Evolutionary conservation across 37 sponge, comb jelly and placozoan species (phyloP).

Genomic region (Petrosia ficiformis): DNA sequence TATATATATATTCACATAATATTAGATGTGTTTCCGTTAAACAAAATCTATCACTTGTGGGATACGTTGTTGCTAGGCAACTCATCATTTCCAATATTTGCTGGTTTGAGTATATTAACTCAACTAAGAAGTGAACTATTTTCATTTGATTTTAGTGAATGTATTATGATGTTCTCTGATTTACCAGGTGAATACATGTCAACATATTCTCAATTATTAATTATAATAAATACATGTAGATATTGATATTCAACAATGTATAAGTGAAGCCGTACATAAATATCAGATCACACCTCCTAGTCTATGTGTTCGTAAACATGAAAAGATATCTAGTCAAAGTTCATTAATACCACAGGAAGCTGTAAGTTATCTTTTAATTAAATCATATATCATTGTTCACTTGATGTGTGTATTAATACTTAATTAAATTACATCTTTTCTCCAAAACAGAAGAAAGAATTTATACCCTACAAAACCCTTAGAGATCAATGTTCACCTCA

Average conservation of each 20-base stretch:
- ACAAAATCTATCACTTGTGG: constrained; percentile 95
- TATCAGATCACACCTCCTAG: constrained; percentile 74
- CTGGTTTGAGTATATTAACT: constrained; percentile 88
- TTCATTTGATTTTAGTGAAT: constrained; percentile 92
- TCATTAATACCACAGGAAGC: constrained; percentile 38
- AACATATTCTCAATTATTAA: not conserved
- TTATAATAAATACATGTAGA: constrained; percentile 38
- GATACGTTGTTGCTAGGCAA: constrained; percentile 90
- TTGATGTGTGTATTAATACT: no score
- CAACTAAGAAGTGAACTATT: constrained; percentile 81
- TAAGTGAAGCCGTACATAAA: constrained; percentile 51
- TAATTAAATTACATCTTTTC: no score
- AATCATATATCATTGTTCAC: no score
- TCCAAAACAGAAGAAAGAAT: constrained; percentile 35
- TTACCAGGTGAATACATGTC: constrained; percentile 79
- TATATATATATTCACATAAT: not conserved
- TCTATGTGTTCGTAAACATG: constrained; percentile 49
- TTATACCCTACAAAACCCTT: constrained; percentile 38
- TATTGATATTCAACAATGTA: constrained; percentile 79
- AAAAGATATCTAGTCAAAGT: constrained; percentile 18
- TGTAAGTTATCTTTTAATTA: constrained; percentile 42
- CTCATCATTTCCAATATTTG: constrained; percentile 85
- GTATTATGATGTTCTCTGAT: constrained; percentile 98
- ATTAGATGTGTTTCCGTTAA: constrained; percentile 89
- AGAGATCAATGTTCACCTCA: constrained; percentile 67